These are phyloP conservation scores for Trachurus trachurus DNA, from an alignment of 2,797 vertebrate species.

Conservation along the genomic window DNA sequence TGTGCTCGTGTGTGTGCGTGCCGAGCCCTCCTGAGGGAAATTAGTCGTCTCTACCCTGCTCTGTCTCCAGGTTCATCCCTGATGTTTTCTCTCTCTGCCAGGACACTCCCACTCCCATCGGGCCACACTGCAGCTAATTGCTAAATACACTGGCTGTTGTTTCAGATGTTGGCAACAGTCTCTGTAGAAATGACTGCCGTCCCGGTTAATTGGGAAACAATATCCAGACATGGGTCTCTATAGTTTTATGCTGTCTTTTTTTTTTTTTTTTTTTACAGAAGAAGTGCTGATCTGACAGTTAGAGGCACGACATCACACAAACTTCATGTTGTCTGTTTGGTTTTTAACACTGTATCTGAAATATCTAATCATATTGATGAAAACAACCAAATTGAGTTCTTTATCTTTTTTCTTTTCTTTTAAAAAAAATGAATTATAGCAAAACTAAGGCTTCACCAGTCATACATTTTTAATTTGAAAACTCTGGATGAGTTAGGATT, in stretches of 20 bases:
- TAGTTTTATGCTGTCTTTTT: constrained; percentile 26
- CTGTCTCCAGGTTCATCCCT: constrained; percentile 67
- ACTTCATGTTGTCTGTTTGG: not conserved
- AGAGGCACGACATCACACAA: constrained; percentile 1
- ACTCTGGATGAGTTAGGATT: no score
- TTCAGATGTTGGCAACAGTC: constrained; percentile 73
- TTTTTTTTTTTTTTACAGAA: not conserved
- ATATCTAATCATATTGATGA: not conserved
- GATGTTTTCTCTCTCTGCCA: constrained; percentile 74
- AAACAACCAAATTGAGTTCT: not conserved
- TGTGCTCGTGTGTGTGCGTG: constrained; percentile 38
- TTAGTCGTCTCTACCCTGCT: constrained; percentile 76
- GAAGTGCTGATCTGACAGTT: constrained; percentile 35
- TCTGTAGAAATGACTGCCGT: constrained; percentile 60
- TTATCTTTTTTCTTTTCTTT: not conserved
- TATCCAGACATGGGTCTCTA: constrained; percentile 45
- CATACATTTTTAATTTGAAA: no score
- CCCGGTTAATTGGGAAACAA: constrained; percentile 69
- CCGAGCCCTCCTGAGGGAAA: constrained; percentile 83
- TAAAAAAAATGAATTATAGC: not conserved
- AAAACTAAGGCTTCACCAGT: not conserved
- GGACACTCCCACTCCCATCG: constrained; percentile 77
- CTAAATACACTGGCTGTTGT: constrained; percentile 78
- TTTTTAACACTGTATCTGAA: not conserved
- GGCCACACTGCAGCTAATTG: constrained; percentile 76